Conservation (phyloP, 2,113 vertebrate species). For the Cettia cetti region DNA sequence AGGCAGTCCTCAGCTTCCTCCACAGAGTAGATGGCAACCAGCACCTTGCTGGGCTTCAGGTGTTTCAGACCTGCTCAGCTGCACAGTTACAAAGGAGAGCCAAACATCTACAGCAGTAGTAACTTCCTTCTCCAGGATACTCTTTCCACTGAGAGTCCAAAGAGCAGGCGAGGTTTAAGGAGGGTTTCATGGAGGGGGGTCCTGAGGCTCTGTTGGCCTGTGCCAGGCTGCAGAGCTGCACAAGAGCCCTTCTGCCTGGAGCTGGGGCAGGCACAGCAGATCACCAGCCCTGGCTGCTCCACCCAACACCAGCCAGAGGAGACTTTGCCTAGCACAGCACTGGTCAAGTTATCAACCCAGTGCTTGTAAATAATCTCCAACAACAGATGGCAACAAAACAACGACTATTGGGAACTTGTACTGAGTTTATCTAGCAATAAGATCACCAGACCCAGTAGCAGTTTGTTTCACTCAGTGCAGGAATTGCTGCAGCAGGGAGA, state of each 20-base stretch:
- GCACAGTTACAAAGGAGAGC: neutral
- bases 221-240: neutral
- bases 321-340: neutral
- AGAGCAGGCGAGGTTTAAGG: neutral
- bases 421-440: neutral
- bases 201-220: neutral
- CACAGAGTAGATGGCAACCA: neutral
- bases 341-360: neutral
- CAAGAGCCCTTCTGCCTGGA: neutral
- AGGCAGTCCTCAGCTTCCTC: neutral
- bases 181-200: fast-evolving
- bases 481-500: neutral
- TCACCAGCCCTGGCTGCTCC: fast-evolving
- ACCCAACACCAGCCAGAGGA: neutral
- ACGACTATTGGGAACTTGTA: fast-evolving
- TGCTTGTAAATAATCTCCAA: neutral
- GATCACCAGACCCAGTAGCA: neutral
- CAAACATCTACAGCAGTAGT: neutral
- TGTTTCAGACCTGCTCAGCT: neutral
- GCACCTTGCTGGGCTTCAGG: fast-evolving
- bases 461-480: neutral
- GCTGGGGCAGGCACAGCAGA: neutral
- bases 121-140: neutral
- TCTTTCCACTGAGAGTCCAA: neutral
- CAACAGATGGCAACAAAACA: neutral